These are phyloP conservation scores for Psittacula echo DNA, from an alignment of 2,797 vertebrate genomes.

Conservation along the genomic window DNA sequence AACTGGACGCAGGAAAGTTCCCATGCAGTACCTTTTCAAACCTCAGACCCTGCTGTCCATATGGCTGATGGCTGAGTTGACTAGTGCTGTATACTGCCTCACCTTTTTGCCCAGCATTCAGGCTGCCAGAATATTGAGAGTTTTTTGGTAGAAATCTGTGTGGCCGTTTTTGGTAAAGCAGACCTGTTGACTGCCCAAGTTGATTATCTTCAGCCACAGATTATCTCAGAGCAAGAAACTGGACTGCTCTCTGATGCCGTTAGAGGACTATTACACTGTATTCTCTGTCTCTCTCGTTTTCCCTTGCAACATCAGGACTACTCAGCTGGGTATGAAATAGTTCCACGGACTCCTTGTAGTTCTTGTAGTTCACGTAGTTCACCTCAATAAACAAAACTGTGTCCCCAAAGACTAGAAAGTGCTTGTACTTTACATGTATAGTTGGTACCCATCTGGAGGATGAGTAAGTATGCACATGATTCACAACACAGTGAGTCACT, in stretches of 20 bases:
- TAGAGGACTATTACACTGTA: neutral
- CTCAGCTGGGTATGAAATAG: neutral
- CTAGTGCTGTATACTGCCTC: neutral
- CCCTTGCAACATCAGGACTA: rapidly evolving
- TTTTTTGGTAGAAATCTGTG: neutral
- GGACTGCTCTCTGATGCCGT: neutral
- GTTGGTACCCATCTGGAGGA: neutral
- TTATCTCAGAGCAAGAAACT: neutral
- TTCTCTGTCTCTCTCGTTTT: neutral
- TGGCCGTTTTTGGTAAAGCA: neutral
- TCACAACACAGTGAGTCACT: neutral
- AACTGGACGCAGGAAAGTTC: neutral
- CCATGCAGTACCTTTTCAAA: neutral
- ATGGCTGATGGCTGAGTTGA: neutral
- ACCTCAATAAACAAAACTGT: neutral
- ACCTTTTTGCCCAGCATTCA: neutral
- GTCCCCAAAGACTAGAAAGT: neutral
- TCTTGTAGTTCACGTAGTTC: neutral
- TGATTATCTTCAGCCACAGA: neutral
- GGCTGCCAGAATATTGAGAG: neutral
- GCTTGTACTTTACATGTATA: neutral
- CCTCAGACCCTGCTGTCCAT: neutral
- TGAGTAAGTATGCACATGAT: neutral
- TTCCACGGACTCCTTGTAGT: neutral
- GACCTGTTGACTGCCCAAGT: neutral